Base-by-base conservation (phyloP, 2,113 vertebrate genomes). In the Setophaga petechia region DNA sequence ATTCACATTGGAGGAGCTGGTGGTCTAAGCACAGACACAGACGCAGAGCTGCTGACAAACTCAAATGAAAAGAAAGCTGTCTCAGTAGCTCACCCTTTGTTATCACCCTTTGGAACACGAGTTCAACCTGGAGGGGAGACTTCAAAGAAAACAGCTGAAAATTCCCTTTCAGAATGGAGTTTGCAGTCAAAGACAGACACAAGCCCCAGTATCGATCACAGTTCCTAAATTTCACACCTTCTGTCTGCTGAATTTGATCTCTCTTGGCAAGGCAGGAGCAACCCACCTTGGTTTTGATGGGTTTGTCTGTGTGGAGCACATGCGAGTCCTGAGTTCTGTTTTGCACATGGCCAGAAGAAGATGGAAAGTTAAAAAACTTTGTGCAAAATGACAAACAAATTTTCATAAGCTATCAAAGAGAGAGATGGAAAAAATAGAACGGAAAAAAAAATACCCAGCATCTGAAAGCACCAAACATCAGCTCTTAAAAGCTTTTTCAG, bases 401-500 rank as follows among this genome's bases (percentile, higher is more conserved):
- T 92, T 95, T 94, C 77, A 46, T 72, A 89, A 87, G n/a, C 57
- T 81, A 89, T 84, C 81, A 47, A 59, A 77, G 43, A 90, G 17
- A 90, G 17, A 78, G 18, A 78, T 33, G 65, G 81, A 91, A 77
- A 37, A 86, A 95, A 77, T 22, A 57, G 52, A 82, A 81, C 39
- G 19, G 51, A 89, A 81, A 86, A 92, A 2, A 88, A 63, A 2
- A 0, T 1, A 14, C 33, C 47, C 54, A 78, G 61, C 61, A 52
- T 87, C 57, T 95, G 89, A 90, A 97, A 69, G 76, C 61, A 79
- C 75, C 71, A 75, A 95, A 94, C 28, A 87, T 31, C 63, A 89
- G 43, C 76, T 96, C 92, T 96, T 96, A 96, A 97, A 97, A 98
- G 96, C 95, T 92, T 97, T 97, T 94, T 92, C 63, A 89, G 94